These are phyloP conservation scores for Leptopterna dolabrata DNA, from an alignment of 2,888 invertebrate genomes.

Conservation along the genomic window DNA sequence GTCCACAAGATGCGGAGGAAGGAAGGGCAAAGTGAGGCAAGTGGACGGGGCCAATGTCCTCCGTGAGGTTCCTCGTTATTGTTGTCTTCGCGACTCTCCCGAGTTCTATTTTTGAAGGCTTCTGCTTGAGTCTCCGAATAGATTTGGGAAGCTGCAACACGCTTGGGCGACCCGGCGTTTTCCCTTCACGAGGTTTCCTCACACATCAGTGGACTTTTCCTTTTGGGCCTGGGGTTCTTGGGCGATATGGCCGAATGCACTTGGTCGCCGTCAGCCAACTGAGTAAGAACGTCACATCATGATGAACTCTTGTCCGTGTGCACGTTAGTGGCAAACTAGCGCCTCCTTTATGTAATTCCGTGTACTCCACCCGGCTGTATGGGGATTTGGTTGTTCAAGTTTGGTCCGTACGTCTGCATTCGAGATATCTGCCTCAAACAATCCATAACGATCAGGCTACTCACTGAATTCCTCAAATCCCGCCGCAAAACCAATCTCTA, in stretches of 20 bases:
- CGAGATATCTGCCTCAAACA: no score
- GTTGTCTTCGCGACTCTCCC: conserved; percentile 2
- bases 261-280: no score
- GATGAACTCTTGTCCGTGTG: no score
- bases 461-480: no score
- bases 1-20: not conserved
- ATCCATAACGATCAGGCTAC: no score
- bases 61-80: not conserved
- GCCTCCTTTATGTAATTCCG: no score
- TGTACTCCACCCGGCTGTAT: no score
- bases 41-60: not conserved
- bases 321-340: no score
- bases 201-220: not conserved
- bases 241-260: not conserved
- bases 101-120: conserved; percentile 1
- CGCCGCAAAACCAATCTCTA: no score
- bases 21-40: conserved; percentile 5
- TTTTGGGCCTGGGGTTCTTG: not conserved
- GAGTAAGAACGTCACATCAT: no score
- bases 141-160: not conserved
- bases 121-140: conserved; percentile 2
- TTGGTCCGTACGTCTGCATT: no score
- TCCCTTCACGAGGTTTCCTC: not conserved
- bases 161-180: not conserved
- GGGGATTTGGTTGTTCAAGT: no score